Evolutionary conservation across 30 jellyfish, hydroid and myxozoan species (phyloP), one percentile per base, ranked within the genome.

Genomic region (Nemopilema nomurai): DNA sequence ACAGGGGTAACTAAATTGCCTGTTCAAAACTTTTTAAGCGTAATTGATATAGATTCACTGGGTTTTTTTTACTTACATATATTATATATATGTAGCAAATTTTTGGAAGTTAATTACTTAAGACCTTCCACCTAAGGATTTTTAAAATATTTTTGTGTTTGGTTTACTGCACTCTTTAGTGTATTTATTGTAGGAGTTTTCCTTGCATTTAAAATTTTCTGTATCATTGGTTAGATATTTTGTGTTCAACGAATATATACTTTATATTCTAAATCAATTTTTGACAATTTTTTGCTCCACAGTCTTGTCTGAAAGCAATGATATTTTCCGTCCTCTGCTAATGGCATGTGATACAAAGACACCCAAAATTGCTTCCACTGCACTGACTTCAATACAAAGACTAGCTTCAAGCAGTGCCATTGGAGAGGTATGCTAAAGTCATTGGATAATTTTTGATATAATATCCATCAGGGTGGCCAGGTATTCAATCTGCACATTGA

Each of bases 301-400:
- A 93, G 98, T 73, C 25, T 62, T 93, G 41, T 53, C 93, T 4
- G 88, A 81, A 66, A 93, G 97, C 85, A 69, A 90, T 88, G 98
- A 93, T 26, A 77, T 93, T 0, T 88, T 66, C 68, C 90, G 96
- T 4, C 97, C 98, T n/a, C 85, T 93, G 62, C 81, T 93, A 1
- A 93, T 88, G 63, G 98, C 97, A 1, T 89, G 96, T 52, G 97
- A 89, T 28, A 81, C 98, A 73, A 93, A 89, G 68, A 81, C 77
- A 21, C 84, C 88, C 16, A 93, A 93, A 68, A 88, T 93, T 93
- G 90, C 93, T 7, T 96, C 98, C 19, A 83, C 95, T 49, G 94
- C 97, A 27, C 76, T 93, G 50, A 84, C 98, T 20, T 88, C 97
- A 28, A 41, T 93, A 25, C 98, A 93, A 77, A 67, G 96, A 68